phyloP scores from a whole-genome alignment of 2,113 vertebrate species.

The Bettongia penicillata region DNA sequence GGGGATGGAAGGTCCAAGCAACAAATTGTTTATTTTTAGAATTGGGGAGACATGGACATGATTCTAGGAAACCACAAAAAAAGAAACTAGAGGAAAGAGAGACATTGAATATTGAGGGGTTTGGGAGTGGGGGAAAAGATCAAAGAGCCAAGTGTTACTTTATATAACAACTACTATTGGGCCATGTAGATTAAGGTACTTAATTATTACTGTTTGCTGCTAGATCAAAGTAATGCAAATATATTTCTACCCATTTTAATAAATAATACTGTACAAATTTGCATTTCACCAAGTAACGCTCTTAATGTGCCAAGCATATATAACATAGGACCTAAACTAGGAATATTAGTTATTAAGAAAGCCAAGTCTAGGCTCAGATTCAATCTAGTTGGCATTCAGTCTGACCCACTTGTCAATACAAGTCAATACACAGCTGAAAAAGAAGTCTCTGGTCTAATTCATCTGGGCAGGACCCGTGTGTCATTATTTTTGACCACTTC shows the following conservation, averaged over 20 bases:
- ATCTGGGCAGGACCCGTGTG: no score
- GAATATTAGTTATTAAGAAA: neutral
- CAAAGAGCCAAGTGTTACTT: neutral
- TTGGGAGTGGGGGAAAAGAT: neutral
- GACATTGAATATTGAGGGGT: neutral
- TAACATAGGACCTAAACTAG: neutral
- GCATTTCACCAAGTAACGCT: neutral
- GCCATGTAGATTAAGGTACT: neutral
- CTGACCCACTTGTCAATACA: no score
- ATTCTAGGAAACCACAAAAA: neutral
- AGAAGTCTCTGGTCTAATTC: no score
- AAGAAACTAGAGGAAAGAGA: neutral
- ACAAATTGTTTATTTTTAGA: neutral
- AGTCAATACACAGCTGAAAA: no score
- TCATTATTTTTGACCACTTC: no score
- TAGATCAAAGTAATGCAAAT: neutral
- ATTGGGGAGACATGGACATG: neutral
- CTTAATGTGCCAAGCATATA: neutral
- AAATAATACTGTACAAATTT: neutral
- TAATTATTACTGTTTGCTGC: neutral
- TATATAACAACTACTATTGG: neutral
- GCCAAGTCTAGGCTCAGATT: no score
- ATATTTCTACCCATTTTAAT: neutral
- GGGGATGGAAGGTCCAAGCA: neutral
- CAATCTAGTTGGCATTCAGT: no score